These are phyloP conservation scores for Acanthosepion pharaonis DNA, from an alignment of 2,888 invertebrate species.

Conservation along the genomic window DNA sequence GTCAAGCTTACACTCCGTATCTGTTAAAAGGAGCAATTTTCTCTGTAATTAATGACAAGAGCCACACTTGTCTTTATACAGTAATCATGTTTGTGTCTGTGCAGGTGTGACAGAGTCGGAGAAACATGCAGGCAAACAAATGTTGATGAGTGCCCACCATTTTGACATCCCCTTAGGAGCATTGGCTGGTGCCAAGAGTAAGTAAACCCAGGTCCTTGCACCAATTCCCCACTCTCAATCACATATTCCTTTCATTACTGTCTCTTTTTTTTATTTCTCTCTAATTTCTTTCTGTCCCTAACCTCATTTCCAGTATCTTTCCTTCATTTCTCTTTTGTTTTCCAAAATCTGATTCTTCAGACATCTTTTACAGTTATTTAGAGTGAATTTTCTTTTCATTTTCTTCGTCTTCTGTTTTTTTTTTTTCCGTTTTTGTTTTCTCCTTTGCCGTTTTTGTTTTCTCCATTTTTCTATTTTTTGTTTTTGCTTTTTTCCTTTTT, in stretches of 20 bases:
- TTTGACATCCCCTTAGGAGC: conserved; percentile 35
- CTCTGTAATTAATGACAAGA: no score
- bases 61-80: neutral
- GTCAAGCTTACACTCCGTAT: no score
- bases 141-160: conserved; percentile 45
- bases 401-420: no score
- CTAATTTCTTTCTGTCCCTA: neutral
- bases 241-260: neutral
- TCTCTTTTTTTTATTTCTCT: neutral
- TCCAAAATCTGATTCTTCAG: neutral
- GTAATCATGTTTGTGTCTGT: neutral
- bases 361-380: no score
- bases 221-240: neutral
- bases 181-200: conserved; percentile 42
- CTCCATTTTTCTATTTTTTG: no score
- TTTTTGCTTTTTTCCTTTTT: no score
- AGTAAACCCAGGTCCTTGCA: neutral
- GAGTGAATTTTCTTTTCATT: no score
- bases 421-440: no score
- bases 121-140: conserved; percentile 44
- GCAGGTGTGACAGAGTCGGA: conserved; percentile 40
- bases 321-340: neutral
- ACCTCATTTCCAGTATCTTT: neutral
- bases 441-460: no score
- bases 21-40: no score